phyloP scores from a whole-genome alignment of 1,140 invertebrate species.

The Drosophila subobscura region DNA sequence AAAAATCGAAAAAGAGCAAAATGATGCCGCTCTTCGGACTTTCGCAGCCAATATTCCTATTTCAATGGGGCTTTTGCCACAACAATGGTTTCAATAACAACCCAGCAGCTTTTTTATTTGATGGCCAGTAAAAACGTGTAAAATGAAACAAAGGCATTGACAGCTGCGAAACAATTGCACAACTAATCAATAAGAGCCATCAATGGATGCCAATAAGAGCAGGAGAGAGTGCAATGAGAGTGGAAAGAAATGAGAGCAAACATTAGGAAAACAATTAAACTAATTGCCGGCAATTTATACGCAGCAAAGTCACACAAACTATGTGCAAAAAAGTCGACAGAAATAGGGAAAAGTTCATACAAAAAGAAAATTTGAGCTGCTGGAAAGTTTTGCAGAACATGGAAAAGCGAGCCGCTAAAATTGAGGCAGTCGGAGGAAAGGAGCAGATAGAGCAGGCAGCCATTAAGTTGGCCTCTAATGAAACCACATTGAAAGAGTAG shows the following conservation, averaged over 20 bases:
- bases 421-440: conserved; percentile 5
- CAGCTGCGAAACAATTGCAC: conserved; percentile 56
- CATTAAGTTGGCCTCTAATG: conserved; percentile 72
- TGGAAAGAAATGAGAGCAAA: conserved; percentile 26
- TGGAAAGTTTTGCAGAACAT: conserved; percentile 58
- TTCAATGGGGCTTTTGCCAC: conserved; percentile 7
- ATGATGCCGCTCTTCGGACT: neutral
- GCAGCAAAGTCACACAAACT: conserved; percentile 52
- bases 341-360: conserved; percentile 13
- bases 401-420: conserved; percentile 61
- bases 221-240: conserved; percentile 11
- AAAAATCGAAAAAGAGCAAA: conserved; percentile 8
- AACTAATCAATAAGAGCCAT: conserved; percentile 69
- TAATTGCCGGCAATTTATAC: conserved; percentile 79
- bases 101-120: conserved; percentile 34
- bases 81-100: conserved; percentile 40
- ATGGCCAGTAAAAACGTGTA: conserved; percentile 40
- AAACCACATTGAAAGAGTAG: conserved; percentile 67
- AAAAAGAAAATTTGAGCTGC: conserved; percentile 63
- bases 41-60: conserved; percentile 1
- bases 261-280: conserved; percentile 72
- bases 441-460: conserved; percentile 21
- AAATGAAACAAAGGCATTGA: conserved; percentile 38
- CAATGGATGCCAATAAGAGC: conserved; percentile 21
- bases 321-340: conserved; percentile 20